Evolutionary conservation across 2,888 invertebrate species (phyloP), one percentile per base, ranked within the genome.

Genomic region (Erebia palarica): DNA sequence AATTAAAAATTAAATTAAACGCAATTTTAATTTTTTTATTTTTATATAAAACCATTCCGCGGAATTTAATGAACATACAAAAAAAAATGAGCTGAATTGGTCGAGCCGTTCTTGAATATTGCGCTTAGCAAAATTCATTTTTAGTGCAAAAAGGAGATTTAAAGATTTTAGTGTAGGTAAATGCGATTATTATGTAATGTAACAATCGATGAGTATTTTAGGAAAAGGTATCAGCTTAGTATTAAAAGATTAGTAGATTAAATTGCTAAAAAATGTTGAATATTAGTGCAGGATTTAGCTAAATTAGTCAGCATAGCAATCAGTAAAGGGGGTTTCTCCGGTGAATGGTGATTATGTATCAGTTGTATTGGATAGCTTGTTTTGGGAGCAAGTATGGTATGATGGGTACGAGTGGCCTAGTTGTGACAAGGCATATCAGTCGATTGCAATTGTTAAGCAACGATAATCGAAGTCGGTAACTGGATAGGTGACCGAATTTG

Each of bases 131-230:
- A 64, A 47, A 13, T 51, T n/a, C n/a, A 21, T 27, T 13, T 13
- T 53, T 60, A 60, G 13, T 51, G 47, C 55, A 59, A 9, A 18
- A 58, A 59, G 47, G 47, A 10, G 47, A 36, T 66, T 57, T 7
- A 13, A n/a, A 57, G 51, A 64, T 53, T 42, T 42, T 9, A 47
- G 10, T 14, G 18, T 4, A n/a, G n/a, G n/a, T n/a, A 18, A 63
- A 21, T 63, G 14, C 47, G 49, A 13, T 44, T 18, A 7, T 44
- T 13, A 51, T 8, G 7, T n/a, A n/a, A n/a, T 7, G n/a, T 36
- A 51, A 10, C 16, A 55, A 10, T 55, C 55, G 10, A 3, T 47
- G 47, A 11, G 47, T 47, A 47, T 47, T 13, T 47, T 11, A 13
- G 11, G 44, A 44, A 11, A 3, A 47, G 11, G 11, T 47, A 11